These are phyloP conservation scores for Pterocles gutturalis DNA, from an alignment of 2,113 vertebrate genomes.

Conservation along the genomic window DNA sequence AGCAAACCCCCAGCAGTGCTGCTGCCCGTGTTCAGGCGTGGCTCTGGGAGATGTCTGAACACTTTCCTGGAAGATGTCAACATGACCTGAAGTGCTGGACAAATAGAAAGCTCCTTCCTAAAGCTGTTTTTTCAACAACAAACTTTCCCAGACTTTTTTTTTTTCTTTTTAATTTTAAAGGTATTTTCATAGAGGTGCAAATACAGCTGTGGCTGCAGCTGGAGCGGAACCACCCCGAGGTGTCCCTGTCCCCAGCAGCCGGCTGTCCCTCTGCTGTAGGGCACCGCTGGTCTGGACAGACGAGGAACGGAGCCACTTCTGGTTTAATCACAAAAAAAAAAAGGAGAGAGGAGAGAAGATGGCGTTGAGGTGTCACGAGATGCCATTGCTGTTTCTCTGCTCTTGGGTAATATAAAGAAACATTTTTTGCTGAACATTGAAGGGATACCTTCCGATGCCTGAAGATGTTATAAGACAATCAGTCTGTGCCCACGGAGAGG, in stretches of 20 bases:
- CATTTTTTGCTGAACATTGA: background rate
- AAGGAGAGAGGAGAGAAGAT: background rate
- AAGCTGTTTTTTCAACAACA: background rate
- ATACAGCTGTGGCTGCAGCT: background rate
- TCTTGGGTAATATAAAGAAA: background rate
- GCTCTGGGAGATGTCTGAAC: background rate
- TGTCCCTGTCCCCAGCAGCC: background rate
- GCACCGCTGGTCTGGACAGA: background rate
- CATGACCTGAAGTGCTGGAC: too few species aligned
- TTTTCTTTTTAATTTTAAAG: background rate
- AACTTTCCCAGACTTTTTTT: background rate
- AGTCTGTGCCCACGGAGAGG: accelerated
- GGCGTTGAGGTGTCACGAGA: background rate
- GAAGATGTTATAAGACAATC: accelerated
- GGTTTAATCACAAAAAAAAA: accelerated
- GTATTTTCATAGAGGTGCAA: background rate
- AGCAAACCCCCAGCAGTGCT: background rate
- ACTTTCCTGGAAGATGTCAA: background rate
- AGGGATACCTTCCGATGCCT: background rate
- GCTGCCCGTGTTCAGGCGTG: too few species aligned
- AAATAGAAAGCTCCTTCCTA: too few species aligned
- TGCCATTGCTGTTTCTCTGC: background rate
- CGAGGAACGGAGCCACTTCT: too few species aligned
- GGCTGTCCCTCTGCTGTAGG: too few species aligned
- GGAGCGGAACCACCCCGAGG: background rate